Evolutionary conservation across 2,888 invertebrate species (phyloP).

Genomic region (Bibio marci): DNA sequence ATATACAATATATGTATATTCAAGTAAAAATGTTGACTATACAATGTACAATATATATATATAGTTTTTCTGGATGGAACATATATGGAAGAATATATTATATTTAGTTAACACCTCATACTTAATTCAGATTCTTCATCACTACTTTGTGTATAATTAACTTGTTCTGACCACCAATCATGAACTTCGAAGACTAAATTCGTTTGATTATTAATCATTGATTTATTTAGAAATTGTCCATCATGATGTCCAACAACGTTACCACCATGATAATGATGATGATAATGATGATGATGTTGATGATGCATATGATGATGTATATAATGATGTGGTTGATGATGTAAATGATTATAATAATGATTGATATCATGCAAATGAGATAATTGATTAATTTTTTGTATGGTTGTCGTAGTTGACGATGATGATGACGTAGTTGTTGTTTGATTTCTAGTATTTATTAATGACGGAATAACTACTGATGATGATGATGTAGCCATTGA

Average conservation of each 20-base stretch:
- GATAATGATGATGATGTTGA: constrained; percentile 15
- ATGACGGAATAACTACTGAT: constrained; percentile 1
- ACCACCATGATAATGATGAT: constrained; percentile 11
- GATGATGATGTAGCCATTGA: constrained; percentile 28
- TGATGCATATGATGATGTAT: neutral
- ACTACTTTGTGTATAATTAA: constrained; percentile 43
- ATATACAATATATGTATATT: too few species aligned
- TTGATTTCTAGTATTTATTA: neutral
- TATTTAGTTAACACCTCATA: too few species aligned
- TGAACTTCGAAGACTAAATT: constrained; percentile 50
- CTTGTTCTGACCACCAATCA: constrained; percentile 73
- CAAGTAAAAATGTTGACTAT: too few species aligned
- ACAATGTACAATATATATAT: too few species aligned
- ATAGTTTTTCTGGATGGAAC: too few species aligned
- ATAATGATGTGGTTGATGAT: constrained; percentile 12
- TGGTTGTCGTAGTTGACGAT: constrained; percentile 1
- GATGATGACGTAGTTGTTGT: constrained; percentile 29
- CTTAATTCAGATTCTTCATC: constrained; percentile 38
- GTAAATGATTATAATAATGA: neutral
- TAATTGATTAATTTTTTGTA: neutral
- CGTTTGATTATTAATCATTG: constrained; percentile 20
- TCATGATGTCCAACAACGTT: neutral
- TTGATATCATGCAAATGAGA: neutral
- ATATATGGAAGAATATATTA: too few species aligned
- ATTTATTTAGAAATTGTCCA: neutral